Conservation (phyloP, 2,888 invertebrate genomes). For the Rosalia funebris region DNA sequence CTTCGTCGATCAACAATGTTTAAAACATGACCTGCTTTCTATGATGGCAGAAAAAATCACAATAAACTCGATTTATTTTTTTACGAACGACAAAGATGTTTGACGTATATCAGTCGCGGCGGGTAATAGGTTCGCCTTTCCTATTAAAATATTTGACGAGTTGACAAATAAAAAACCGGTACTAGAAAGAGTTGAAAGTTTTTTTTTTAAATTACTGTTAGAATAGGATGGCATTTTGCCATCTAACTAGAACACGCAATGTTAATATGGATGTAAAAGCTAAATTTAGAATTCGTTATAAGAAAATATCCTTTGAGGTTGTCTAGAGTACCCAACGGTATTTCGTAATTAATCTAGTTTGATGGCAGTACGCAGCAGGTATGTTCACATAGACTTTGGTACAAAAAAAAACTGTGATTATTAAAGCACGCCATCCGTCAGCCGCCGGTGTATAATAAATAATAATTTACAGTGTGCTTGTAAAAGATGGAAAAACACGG, state of each 20-base stretch:
- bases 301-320: conserved; percentile 47
- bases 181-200: conserved; percentile 20
- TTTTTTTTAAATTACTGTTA: conserved; percentile 39
- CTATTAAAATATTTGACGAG: not conserved
- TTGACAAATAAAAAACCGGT: conserved; percentile 7
- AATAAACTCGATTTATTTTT: too few species aligned
- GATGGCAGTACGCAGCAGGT: conserved; percentile 23
- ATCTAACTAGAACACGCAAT: conserved; percentile 41
- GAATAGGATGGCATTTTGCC: conserved; percentile 37
- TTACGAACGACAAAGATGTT: too few species aligned
- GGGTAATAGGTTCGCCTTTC: not conserved
- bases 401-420: not conserved
- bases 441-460: too few species aligned
- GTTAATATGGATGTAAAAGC: conserved; percentile 36
- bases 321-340: conserved; percentile 53
- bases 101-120: too few species aligned
- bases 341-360: conserved; percentile 49
- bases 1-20: too few species aligned
- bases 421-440: not conserved
- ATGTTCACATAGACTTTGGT: not conserved
- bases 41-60: too few species aligned
- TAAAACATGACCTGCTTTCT: too few species aligned
- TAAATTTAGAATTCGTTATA: conserved; percentile 50
- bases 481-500: too few species aligned
- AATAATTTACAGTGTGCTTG: too few species aligned